Evolutionary conservation across 2,113 vertebrate species (phyloP), one percentile per base, ranked within the genome.

Genomic region (Megaleporinus macrocephalus): DNA sequence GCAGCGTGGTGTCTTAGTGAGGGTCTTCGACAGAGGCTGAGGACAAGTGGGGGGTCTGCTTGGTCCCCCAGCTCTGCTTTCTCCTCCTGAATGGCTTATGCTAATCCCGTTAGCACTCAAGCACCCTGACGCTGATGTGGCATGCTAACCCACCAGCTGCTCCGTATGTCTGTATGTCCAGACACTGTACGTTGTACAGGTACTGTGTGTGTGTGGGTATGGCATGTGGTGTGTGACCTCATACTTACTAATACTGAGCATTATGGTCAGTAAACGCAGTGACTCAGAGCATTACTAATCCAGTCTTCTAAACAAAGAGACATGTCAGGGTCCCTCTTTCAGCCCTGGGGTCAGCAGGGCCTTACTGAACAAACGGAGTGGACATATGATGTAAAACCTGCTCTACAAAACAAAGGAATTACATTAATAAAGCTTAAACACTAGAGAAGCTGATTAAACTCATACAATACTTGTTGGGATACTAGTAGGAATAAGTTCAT

Each of bases 111-210:
- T 97, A 97, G 90, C 95, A 94, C 95, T 93, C 86, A 86, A 89
- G 83, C 92, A 91, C 88, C 87, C 89, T 92, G 89, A 90, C 89
- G 91, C 93, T 91, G 86, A 92, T 92, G 93, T 92, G 86, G 90
- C 93, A 92, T 76, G 85, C 95, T 94, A 91, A 96, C 96, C 96
- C 93, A 96, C 96, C 97, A 97, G 96, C 96, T 97, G 96, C 96
- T 95, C 95, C 92, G 92, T 93, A 83, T 96, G 95, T 94, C 95
- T 91, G 29, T 91, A 33, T 41, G 62, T 74, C 62, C 71, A 81
- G 71, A 75, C 69, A 55, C 71, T 63, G 79, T 81, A 74, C 57
- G 47, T 47, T 73, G 79, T 74, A 92, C 94, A 93, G 92, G 24
- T 82, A 88, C 81, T 3, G 79, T 49, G 24, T 85, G 66, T 92